phyloP scores from a whole-genome alignment of 2,797 vertebrate genomes.

The Nyctibius grandis region DNA sequence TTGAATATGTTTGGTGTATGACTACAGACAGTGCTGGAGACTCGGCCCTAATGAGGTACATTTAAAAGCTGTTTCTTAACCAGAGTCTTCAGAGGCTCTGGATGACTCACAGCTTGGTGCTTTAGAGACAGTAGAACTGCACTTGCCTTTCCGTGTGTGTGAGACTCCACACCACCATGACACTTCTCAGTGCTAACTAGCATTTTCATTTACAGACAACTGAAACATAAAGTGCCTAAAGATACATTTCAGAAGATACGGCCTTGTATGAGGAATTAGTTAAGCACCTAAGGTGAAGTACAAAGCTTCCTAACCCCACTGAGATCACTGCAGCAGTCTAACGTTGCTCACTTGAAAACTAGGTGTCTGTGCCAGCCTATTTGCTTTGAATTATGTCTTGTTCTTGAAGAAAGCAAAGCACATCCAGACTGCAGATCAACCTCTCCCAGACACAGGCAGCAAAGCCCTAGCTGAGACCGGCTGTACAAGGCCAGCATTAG shows the following conservation, averaged over 20 bases:
- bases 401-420: not conserved
- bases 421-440: not conserved
- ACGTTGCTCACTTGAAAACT: not conserved
- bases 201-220: not conserved
- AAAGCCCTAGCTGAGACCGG: not conserved
- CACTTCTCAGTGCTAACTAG: not conserved
- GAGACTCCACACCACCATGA: not conserved
- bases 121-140: not conserved
- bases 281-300: not conserved
- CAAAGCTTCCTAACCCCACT: not conserved
- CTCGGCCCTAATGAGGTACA: not conserved
- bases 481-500: too few species aligned
- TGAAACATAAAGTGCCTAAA: not conserved
- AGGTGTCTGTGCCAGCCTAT: not conserved
- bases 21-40: not conserved
- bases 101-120: not conserved
- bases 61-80: not conserved
- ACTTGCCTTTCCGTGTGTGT: not conserved
- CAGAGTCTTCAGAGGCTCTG: not conserved
- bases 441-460: not conserved
- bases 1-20: not conserved
- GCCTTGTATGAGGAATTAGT: not conserved
- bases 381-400: not conserved
- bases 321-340: not conserved
- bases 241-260: not conserved